Conservation (phyloP, 2,797 vertebrate species). For the Pteronotus mesoamericanus region DNA sequence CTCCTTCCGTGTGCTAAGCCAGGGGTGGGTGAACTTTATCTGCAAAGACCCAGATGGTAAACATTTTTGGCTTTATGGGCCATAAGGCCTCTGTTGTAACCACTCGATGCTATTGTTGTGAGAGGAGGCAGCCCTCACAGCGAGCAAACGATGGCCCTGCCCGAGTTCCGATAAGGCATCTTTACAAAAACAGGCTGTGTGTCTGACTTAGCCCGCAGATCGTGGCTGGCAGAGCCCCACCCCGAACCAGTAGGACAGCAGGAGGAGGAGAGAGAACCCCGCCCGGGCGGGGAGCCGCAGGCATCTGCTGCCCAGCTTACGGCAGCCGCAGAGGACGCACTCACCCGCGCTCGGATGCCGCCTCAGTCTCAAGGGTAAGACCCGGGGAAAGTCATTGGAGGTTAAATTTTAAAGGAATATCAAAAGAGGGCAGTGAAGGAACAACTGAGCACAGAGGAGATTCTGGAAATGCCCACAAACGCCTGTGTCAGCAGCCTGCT, state of each 20-base stretch:
- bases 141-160: background rate
- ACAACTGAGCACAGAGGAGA: background rate
- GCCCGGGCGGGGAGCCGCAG: rapidly evolving
- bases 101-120: rapidly evolving
- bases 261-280: rapidly evolving
- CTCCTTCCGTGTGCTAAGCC: background rate
- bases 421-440: background rate
- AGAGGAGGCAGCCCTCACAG: background rate
- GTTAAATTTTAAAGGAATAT: background rate
- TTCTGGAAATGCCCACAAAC: background rate
- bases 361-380: background rate
- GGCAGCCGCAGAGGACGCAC: rapidly evolving
- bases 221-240: background rate
- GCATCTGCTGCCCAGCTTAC: background rate
- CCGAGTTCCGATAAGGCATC: background rate
- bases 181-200: background rate
- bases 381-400: background rate
- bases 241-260: rapidly evolving
- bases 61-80: too few species aligned
- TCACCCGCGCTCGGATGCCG: rapidly evolving
- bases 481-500: rapidly evolving
- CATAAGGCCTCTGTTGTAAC: background rate
- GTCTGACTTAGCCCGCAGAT: background rate
- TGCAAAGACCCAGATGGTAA: background rate
- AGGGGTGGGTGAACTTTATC: background rate